Conservation (phyloP, 1,140 invertebrate species). For the Drosophila sturtevanti region DNA sequence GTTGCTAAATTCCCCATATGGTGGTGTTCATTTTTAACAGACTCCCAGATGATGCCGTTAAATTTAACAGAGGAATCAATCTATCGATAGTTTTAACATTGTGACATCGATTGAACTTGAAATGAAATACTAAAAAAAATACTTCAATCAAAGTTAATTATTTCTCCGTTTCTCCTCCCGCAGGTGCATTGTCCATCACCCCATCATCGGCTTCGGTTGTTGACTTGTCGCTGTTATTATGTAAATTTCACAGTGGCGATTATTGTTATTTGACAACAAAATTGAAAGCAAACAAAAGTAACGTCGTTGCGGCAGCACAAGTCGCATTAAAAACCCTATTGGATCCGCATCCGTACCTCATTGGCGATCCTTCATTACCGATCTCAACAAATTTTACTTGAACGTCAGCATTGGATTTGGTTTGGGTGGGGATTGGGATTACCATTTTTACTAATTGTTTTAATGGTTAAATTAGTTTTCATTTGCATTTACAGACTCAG, state of each 20-base stretch:
- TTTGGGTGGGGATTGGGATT: background rate
- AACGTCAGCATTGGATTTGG: background rate
- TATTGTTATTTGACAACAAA: conserved; percentile 20
- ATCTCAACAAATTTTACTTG: background rate
- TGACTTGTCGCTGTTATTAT: conserved; percentile 37
- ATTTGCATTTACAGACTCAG: conserved; percentile 28
- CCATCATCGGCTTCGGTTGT: conserved; percentile 8
- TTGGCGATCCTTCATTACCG: background rate
- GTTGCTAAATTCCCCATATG: no score
- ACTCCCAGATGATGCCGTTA: no score
- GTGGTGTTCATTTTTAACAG: no score
- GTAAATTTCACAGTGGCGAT: conserved; percentile 43
- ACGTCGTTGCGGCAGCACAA: conserved; percentile 10
- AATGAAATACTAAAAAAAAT: no score
- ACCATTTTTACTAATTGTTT: background rate
- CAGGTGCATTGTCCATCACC: background rate
- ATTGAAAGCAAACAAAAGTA: conserved; percentile 40
- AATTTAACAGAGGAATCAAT: no score
- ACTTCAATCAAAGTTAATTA: no score
- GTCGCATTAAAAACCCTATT: background rate
- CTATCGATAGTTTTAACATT: no score
- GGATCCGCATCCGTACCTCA: background rate
- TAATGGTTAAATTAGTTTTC: background rate
- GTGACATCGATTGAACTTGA: no score
- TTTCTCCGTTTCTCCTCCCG: no score